Evolutionary conservation across 2,113 vertebrate genomes (phyloP).

Genomic region (Microcebus griseorufus): DNA sequence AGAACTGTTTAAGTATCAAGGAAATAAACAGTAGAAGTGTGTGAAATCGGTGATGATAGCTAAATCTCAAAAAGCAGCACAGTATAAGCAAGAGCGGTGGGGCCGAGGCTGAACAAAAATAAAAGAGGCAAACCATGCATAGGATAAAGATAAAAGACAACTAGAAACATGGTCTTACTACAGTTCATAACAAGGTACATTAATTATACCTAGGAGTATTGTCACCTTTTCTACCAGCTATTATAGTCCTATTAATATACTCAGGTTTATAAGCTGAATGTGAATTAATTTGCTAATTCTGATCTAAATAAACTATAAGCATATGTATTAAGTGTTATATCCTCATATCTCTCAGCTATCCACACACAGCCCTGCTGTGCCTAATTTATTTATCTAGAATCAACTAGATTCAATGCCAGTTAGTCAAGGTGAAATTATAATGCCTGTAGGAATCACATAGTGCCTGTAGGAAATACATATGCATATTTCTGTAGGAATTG

Average conservation of each 20-base stretch:
- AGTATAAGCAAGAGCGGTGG: neutral
- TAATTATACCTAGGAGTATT: neutral
- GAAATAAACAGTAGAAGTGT: neutral
- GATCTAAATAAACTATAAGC: neutral
- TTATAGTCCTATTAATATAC: neutral
- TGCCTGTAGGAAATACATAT: neutral
- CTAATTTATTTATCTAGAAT: neutral
- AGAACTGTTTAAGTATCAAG: neutral
- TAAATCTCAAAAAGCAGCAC: constrained; percentile 11
- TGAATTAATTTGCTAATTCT: constrained; percentile 34
- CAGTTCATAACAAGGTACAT: neutral
- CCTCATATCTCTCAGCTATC: neutral
- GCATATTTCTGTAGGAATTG: neutral
- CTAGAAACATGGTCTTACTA: neutral
- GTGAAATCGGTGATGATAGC: constrained; percentile 12
- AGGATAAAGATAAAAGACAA: neutral
- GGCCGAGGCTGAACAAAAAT: neutral
- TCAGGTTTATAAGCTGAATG: neutral
- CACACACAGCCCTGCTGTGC: neutral
- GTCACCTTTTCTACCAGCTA: neutral
- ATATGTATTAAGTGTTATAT: neutral
- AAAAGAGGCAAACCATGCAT: neutral
- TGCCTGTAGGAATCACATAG: neutral
- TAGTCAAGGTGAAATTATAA: neutral
- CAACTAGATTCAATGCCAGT: neutral